phyloP scores from a whole-genome alignment of 2,113 vertebrate species.

The Ciconia maguari region DNA sequence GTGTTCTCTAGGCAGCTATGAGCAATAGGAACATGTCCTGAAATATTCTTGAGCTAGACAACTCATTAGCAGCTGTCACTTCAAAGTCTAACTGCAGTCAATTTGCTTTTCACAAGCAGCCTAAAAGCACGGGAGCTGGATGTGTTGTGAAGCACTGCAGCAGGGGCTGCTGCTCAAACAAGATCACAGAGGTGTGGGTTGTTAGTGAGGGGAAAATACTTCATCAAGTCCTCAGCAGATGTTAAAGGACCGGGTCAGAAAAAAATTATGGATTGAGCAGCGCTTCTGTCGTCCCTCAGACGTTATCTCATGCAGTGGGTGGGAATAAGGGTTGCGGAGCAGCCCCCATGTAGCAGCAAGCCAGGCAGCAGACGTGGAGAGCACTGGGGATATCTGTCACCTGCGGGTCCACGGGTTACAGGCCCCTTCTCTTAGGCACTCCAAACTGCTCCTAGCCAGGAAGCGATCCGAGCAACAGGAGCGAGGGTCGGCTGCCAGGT shows the following conservation, averaged over 20 bases:
- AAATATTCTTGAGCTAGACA: background rate
- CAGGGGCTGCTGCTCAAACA: background rate
- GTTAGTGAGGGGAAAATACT: background rate
- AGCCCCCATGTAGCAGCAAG: background rate
- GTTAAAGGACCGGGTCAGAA: background rate
- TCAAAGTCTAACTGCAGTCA: background rate
- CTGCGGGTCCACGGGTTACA: background rate
- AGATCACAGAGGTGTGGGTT: background rate
- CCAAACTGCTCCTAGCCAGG: background rate
- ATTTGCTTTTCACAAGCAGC: background rate
- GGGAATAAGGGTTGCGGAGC: background rate
- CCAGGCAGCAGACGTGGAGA: background rate
- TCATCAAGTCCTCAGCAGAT: background rate
- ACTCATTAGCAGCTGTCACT: slow-evolving; percentile 30
- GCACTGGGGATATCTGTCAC: accelerated
- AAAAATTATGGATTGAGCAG: background rate
- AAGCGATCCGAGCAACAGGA: background rate
- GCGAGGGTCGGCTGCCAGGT: background rate
- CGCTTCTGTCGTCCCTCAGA: background rate
- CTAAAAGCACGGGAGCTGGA: background rate
- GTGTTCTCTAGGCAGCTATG: background rate
- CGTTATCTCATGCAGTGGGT: background rate
- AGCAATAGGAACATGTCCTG: background rate
- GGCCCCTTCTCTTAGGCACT: accelerated
- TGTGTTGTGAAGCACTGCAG: background rate